Percentiles rank a stretch among this genome's conserved stretches.
These are phyloP conservation scores for Cariama cristata DNA, from an alignment of 2,113 vertebrate species.

Conservation along the genomic window DNA sequence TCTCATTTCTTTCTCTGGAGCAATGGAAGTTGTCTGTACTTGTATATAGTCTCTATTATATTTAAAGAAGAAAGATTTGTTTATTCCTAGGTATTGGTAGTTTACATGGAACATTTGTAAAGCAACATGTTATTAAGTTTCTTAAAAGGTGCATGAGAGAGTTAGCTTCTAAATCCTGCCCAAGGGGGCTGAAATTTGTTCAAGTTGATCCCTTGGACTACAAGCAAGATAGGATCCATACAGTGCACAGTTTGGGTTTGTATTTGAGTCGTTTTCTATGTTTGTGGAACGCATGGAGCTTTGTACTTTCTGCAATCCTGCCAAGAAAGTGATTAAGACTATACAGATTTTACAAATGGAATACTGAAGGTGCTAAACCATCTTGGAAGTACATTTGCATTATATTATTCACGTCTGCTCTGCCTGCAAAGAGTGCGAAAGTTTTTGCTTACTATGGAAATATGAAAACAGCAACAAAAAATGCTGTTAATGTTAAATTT, in stretches of 20 bases:
- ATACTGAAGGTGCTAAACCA: not conserved
- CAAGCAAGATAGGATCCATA: not conserved
- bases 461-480: not conserved
- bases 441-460: not conserved
- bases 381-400: not conserved
- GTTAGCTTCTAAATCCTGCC: not conserved
- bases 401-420: not conserved
- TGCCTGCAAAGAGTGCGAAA: not conserved
- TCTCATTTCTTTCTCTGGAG: not conserved
- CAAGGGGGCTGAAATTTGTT: not conserved
- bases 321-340: not conserved
- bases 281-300: not conserved
- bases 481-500: not conserved
- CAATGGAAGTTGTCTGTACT: not conserved
- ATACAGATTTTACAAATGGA: not conserved
- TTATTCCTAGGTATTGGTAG: not conserved
- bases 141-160: not conserved
- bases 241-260: not conserved
- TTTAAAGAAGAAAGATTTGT: not conserved
- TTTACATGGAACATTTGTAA: constrained; percentile 11
- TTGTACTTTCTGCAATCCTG: not conserved
- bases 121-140: not conserved
- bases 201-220: not conserved
- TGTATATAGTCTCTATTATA: not conserved
- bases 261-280: not conserved